These are phyloP conservation scores for Acanthosepion lycidas DNA, from an alignment of 2,888 invertebrate genomes.

Conservation along the genomic window DNA sequence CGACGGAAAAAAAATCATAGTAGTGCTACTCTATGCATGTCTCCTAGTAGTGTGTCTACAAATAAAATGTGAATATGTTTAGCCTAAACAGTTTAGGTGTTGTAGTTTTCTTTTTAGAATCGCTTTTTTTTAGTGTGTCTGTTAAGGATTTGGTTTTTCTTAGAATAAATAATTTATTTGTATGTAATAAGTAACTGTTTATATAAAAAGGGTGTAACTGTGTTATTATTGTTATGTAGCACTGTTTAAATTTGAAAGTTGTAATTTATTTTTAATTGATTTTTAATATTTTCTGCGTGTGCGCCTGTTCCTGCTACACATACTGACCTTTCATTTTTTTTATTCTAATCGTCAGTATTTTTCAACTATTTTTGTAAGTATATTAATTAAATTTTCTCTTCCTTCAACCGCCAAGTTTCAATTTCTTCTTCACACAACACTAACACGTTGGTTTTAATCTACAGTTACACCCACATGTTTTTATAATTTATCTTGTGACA, in stretches of 20 bases:
- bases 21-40: not conserved
- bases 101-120: too few species aligned
- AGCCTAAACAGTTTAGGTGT: too few species aligned
- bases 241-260: not conserved
- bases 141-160: too few species aligned
- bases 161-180: too few species aligned
- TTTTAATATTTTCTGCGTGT: not conserved
- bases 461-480: not conserved
- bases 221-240: too few species aligned
- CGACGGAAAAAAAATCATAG: not conserved
- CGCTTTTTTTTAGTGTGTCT: too few species aligned
- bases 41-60: not conserved
- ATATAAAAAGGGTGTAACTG: too few species aligned
- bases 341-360: not conserved
- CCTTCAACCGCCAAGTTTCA: not conserved
- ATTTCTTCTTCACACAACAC: not conserved
- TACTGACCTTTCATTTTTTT: not conserved
- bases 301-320: not conserved
- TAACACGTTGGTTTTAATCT: not conserved
- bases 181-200: too few species aligned
- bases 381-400: not conserved
- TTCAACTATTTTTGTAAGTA: not conserved
- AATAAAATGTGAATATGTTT: not conserved
- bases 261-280: not conserved
- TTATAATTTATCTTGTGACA: not conserved